Evolutionary conservation across 1,140 invertebrate species (phyloP), one percentile per base, ranked within the genome.

Genomic region (Drosophila murphyi): DNA sequence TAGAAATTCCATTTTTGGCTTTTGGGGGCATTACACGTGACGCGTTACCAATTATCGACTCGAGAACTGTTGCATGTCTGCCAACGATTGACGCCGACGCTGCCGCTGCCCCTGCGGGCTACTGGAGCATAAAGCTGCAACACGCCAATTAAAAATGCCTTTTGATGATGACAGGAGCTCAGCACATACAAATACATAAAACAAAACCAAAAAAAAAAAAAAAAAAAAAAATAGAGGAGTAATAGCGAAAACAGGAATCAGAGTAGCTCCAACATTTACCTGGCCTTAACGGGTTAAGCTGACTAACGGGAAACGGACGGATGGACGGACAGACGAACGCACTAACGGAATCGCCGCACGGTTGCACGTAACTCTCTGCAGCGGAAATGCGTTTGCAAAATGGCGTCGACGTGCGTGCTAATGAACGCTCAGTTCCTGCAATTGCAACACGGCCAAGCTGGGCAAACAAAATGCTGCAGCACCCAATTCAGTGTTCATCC

Each of bases 1-100:
- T 91, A 91, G 90, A 91, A 91, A 91, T 91, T 91, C 89, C 89
- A 91, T 91, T 91, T 91, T 91, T 91, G 90, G 89, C 85, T 89
- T 91, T 91, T 86, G 80, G 78, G 89, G 74, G 90, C 82, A 87
- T 88, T 91, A 87, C 79, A 87, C 85, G 80, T 87, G 78, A 75
- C 78, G 86, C 86, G 86, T 88, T 90, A 86, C 86, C 86, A 89
- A 85, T 86, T 90, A 89, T 86, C 86, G 81, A 82, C 82, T 86
- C 61, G 50, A 77, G 75, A 86, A 77, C 82, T 81, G 74, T 85
- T 85, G 81, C 81, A 77, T 80, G 73, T 57, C 60, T 41, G 51
- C 28, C 52, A 10, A 8, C 68, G 5, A 6, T 7, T 59, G 31
- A 7, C 20, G 31, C 29, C 8, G 28, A 37, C 8, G 5, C 12